These are phyloP conservation scores for Empis livida DNA, from an alignment of 2,888 invertebrate genomes.

Conservation along the genomic window DNA sequence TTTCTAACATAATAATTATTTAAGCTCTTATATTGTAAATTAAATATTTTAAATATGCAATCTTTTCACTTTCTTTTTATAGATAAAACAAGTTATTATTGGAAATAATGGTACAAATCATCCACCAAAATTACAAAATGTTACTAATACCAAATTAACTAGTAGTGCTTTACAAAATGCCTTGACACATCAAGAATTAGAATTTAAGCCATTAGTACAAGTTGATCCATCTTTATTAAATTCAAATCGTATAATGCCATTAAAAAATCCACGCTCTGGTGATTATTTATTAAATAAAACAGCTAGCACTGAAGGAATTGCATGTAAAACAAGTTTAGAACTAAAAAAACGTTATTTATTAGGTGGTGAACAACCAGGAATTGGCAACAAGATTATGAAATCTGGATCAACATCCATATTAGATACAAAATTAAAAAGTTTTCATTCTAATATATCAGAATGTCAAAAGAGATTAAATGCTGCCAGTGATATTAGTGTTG, in stretches of 20 bases:
- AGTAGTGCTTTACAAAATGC: constrained; percentile 16
- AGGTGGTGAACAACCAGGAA: constrained; percentile 45
- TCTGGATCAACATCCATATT: constrained; percentile 73
- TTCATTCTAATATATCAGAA: constrained; percentile 75
- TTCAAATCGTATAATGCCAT: constrained; percentile 30
- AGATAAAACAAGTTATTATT: constrained; percentile 32
- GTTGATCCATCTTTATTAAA: constrained; percentile 33
- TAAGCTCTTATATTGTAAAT: no score
- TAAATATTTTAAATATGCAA: neutral
- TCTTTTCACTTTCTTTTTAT: neutral
- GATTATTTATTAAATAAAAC: constrained; percentile 70
- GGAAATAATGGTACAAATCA: constrained; percentile 7
- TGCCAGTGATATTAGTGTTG: constrained; percentile 52
- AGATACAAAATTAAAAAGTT: constrained; percentile 71
- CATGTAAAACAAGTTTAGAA: constrained; percentile 75
- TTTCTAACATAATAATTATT: no score
- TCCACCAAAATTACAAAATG: neutral
- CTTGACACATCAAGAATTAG: constrained; percentile 21
- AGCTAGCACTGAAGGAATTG: constrained; percentile 76
- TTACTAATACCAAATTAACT: neutral
- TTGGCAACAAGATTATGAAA: constrained; percentile 53
- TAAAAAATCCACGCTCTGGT: constrained; percentile 48
- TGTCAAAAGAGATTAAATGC: constrained; percentile 77
- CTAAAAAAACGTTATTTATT: constrained; percentile 73
- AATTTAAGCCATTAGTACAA: constrained; percentile 36